A percentile compares a stretch with the other conserved stretches of the same genome.
Evolutionary conservation across 2,797 vertebrate species (phyloP).

Genomic region (Megaceryle alcyon): DNA sequence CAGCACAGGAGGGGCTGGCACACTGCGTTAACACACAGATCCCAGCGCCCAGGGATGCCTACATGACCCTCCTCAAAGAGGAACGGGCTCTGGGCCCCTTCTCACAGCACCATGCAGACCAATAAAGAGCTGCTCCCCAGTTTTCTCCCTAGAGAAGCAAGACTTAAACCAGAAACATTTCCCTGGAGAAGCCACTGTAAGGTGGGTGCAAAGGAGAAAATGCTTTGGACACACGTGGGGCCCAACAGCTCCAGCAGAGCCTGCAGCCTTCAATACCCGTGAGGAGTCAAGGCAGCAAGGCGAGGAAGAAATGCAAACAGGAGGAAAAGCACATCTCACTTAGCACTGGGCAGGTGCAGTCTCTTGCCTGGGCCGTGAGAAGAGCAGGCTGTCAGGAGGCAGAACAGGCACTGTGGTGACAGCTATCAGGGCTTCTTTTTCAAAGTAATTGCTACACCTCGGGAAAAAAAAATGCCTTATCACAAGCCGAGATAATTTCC

Average conservation of each 20-base stretch:
- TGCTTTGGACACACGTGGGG: background rate
- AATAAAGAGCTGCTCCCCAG: background rate
- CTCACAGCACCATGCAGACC: background rate
- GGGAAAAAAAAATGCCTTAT: background rate
- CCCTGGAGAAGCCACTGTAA: background rate
- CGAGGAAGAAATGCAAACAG: background rate
- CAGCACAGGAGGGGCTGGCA: background rate
- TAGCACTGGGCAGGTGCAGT: fast-evolving
- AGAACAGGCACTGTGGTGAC: background rate
- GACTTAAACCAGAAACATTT: background rate
- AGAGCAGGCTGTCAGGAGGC: background rate
- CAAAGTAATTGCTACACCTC: background rate
- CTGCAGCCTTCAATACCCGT: background rate
- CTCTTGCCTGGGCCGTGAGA: background rate
- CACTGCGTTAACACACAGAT: background rate
- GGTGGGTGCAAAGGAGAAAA: background rate
- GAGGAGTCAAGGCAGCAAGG: background rate
- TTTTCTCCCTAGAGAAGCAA: background rate
- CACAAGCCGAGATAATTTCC: background rate
- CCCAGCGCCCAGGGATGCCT: background rate
- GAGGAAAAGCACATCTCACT: background rate
- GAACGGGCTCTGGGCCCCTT: background rate
- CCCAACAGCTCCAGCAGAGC: background rate
- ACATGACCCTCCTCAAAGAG: fast-evolving
- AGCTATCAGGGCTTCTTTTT: background rate